Evolutionary conservation across 2,113 vertebrate genomes (phyloP), one percentile per base, ranked within the genome.

Genomic region (Mormyrus lacerda): DNA sequence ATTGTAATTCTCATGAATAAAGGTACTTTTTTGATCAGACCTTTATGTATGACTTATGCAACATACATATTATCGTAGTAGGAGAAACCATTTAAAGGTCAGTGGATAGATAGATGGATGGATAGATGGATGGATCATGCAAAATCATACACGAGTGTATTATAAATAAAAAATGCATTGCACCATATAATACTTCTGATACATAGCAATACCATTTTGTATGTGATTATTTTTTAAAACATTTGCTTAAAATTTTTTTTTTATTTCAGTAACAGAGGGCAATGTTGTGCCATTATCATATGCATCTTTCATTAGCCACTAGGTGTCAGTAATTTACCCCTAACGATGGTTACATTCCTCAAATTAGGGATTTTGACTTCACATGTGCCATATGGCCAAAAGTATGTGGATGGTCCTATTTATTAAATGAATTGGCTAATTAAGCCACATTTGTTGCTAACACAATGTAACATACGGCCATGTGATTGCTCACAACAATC

Each of bases 311-410:
- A 35, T 6, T 87, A 10, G 24, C 50, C 85, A 87, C 13, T 11
- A 87, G 85, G 85, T 39, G 85, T 35, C 85, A 87, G 44, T 87
- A 87, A 35, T 87, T 87, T 50, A 53, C 50, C 44, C 10, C 45
- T 10, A 10, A 15, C 27, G 39, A 8, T n/a, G 10, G 82, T 44
- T 13, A n/a, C 82, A 79, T 79, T 79, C 17, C 35, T 4, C 35
- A 79, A 42, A 39, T 39, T 42, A 39, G 35, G 69, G 35, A 79
- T 17, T 15, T 42, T 79, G 73, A 42, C 73, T 79, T 42, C 73
- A 39, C 35, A 19, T 79, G 42, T 17, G 4, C 4, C 35, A 79
- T 79, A 79, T 8, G 13, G 35, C 35, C 13, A 42, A 19, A 79
- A 42, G 35, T 69, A 69, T 69, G 10, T 31, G n/a, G 61, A 69